Base-by-base conservation (phyloP, 1,140 invertebrate species). In the Pinna nobilis region DNA sequence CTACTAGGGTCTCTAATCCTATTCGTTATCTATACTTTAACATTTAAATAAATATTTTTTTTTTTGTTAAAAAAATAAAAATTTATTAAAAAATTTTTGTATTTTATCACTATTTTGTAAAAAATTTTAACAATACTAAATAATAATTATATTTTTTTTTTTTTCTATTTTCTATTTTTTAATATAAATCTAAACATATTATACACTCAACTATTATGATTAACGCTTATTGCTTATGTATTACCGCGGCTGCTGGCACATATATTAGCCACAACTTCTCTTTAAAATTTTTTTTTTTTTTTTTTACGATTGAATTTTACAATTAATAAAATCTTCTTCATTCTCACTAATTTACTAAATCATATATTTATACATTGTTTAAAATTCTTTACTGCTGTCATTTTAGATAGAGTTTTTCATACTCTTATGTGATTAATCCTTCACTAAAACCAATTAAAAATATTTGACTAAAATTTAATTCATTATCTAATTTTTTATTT, bases 181-280 rank as follows among this genome's bases (percentile, higher is more conserved):
- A 37, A 20, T 1, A 33, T 0, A 87, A 83, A 79, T 82, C 90
- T 90, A 85, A 88, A 80, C 47, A 59, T 87, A 25, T 88, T 90
- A 90, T 90, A 90, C 81, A 81, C 90, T 90, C 90, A 90, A 70
- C 90, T 80, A 90, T 78, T 90, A 87, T 86, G 89, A 76, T 74
- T 74, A 90, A 90, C 89, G 90, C 89, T 90, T 35, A 89, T 87
- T 13, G 79, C 84, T 86, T 89, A 18, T 81, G 89, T 90, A 89
- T 90, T 90, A 90, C 89, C 89, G 89, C 89, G 88, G 87, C 89
- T 90, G 89, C 89, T 90, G 89, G 89, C 89, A 90, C 89, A 82
- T 33, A 90, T 86, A 90, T 90, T 87, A 89, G 86, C 89, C 79
- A 80, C 13, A 73, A 88, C 90, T 90, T n/a, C 85, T 90, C 79